Conservation (phyloP, 2,113 vertebrate species). For the Gobiocypris rarus region DNA sequence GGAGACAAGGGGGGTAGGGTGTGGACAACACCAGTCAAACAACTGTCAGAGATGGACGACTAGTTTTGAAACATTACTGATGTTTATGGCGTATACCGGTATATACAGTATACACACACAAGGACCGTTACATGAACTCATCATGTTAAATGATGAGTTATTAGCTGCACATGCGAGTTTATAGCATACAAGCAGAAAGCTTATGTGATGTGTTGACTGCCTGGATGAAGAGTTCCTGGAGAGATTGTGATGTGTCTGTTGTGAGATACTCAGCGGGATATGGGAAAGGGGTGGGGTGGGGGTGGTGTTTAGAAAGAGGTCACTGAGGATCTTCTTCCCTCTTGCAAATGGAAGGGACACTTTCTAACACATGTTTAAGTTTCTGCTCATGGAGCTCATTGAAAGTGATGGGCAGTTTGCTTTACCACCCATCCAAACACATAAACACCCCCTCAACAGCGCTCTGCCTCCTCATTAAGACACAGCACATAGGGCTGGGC, state of each 20-base stretch:
- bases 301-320: constrained; percentile 38
- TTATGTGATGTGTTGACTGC: constrained; percentile 39
- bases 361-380: constrained; percentile 30
- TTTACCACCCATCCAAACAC: constrained; percentile 21
- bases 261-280: constrained; percentile 28
- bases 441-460: constrained; percentile 5
- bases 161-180: not conserved
- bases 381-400: not conserved
- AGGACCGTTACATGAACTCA: too few species aligned
- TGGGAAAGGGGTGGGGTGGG: not conserved
- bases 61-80: not conserved
- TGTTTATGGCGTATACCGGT: not conserved
- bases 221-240: constrained; percentile 42
- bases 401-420: constrained; percentile 17
- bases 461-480: not conserved
- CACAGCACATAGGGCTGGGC: not conserved
- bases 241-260: constrained; percentile 41
- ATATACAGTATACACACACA: not conserved
- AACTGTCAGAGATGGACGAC: not conserved
- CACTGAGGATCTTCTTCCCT: constrained; percentile 23
- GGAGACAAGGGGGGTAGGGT: constrained; percentile 24
- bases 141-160: not conserved
- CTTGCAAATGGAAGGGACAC: constrained; percentile 23
- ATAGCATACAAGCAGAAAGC: constrained; percentile 4
- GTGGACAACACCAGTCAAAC: constrained; percentile 20